Conservation (phyloP, 1,140 invertebrate genomes). For the Solenopsis fugax region DNA sequence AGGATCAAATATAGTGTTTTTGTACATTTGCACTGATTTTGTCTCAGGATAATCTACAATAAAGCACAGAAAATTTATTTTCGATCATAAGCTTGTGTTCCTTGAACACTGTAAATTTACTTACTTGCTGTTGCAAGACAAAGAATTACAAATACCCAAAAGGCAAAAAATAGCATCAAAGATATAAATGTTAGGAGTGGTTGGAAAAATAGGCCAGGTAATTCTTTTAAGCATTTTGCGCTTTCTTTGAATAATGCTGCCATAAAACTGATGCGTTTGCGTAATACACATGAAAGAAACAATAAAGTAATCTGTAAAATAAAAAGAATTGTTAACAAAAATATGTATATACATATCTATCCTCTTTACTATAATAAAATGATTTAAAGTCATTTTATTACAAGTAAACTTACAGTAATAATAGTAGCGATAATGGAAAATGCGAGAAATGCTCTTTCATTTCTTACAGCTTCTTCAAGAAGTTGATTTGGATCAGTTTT, state of each 20-base stretch:
- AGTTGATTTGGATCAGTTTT: constrained; percentile 87
- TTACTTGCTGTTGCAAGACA: constrained; percentile 91
- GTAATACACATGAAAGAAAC: constrained; percentile 92
- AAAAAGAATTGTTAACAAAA: constrained; percentile 15
- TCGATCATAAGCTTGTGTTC: background rate
- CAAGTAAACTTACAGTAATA: constrained; percentile 93
- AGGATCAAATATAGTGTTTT: constrained; percentile 79
- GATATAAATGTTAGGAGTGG: constrained; percentile 95
- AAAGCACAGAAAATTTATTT: constrained; percentile 42
- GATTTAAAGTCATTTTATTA: too few relatives aligned
- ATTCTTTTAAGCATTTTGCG: constrained; percentile 92
- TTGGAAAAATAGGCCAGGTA: constrained; percentile 95
- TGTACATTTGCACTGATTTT: constrained; percentile 84
- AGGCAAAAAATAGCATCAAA: constrained; percentile 92
- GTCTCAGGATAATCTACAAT: constrained; percentile 85
- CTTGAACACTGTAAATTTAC: constrained; percentile 76
- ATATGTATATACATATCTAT: background rate
- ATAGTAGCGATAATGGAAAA: constrained; percentile 96
- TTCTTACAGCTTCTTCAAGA: constrained; percentile 93
- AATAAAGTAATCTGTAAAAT: constrained; percentile 89
- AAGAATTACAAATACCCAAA: constrained; percentile 94
- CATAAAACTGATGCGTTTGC: constrained; percentile 93
- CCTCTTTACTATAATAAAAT: constrained; percentile 3
- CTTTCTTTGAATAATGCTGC: constrained; percentile 95
- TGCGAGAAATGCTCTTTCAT: constrained; percentile 94